Base-by-base conservation (phyloP, 1,140 invertebrate genomes). In the Linepithema humile region DNA sequence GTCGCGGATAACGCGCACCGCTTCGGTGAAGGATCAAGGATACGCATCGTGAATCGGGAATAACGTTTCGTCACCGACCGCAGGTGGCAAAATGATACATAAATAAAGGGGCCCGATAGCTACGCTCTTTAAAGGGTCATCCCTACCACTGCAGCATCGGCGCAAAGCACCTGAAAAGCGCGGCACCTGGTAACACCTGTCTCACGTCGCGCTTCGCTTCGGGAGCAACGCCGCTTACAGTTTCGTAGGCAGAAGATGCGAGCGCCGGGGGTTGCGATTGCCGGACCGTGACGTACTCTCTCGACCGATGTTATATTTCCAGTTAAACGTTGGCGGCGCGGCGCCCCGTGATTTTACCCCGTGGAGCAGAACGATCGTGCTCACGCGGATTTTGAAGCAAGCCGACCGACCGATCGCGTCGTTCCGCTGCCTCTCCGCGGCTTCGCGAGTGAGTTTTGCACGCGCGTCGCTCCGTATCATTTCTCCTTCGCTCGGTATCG, bases 151-250 rank as follows among this genome's bases (percentile, higher is more conserved):
- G 17, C 43, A 15, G 35, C 45, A 45, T 70, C 48, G 60, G 45
- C 35, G 10, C 32, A 45, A 62, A 82, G 72, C 48, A 85, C 84
- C 85, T 88, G 80, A 87, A 78, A 70, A 82, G 38, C 60, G 48
- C 26, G 55, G 83, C 88, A 92, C 65, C 86, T 92, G 88, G 89
- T 90, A 88, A 87, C 92, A 93, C 91, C 92, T 93, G 92, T 92
- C 90, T 86, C 85, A 59, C 86, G 89, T 89, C 83, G 85, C 85
- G 88, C 87, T 85, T 75, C 85, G 87, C 85, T 84, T 89, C 88
- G 82, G 55, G 29, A 55, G 60, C 59, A 26, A 40, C 48, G 50
- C 9, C 78, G 48, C 60, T 74, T 59, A 50, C 53, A 48, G 62
- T 87, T 78, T 67, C 67, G 45, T 35, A 48, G 72, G 43, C 60